Conservation (phyloP, 2,888 invertebrate species). For the Drosophila buzzatii region DNA sequence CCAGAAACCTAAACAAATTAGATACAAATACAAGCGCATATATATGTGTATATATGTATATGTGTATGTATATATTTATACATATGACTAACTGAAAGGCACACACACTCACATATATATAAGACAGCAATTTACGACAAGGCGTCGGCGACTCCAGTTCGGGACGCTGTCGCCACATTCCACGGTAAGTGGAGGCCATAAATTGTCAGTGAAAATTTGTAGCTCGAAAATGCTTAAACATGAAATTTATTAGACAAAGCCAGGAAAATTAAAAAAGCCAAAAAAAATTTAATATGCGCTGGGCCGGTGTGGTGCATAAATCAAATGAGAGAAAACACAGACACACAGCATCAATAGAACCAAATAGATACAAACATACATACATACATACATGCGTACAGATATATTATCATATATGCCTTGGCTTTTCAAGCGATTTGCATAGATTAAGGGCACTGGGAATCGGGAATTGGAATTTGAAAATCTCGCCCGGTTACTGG, state of each 20-base stretch:
- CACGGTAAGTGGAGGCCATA: slow-evolving; percentile 62
- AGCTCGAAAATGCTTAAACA: slow-evolving; percentile 72
- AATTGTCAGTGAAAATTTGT: slow-evolving; percentile 64
- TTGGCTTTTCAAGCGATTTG: slow-evolving; percentile 50
- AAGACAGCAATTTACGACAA: slow-evolving; percentile 42
- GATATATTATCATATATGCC: neutral
- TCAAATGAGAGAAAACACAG: slow-evolving; percentile 14
- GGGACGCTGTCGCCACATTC: slow-evolving; percentile 65
- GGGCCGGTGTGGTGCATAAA: slow-evolving; percentile 9
- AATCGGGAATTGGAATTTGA: slow-evolving; percentile 1
- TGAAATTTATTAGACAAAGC: slow-evolving; percentile 70
- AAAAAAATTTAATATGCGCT: slow-evolving; percentile 45
- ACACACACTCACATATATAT: slow-evolving; percentile 16
- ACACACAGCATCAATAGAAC: slow-evolving; percentile 19
- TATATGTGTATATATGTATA: slow-evolving; percentile 1
- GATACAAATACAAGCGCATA: slow-evolving; percentile 18
- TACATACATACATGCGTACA: slow-evolving; percentile 13
- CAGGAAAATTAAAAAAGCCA: slow-evolving; percentile 58
- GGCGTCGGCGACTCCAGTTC: slow-evolving; percentile 59
- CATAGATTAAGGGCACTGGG: slow-evolving; percentile 48
- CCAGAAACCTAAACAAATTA: slow-evolving; percentile 45
- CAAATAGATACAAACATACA: neutral
- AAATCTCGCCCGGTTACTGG: slow-evolving; percentile 4
- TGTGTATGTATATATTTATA: slow-evolving; percentile 10
- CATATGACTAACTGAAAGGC: slow-evolving; percentile 3